A percentile compares a stretch with the other conserved stretches of the same genome.
phyloP scores from a whole-genome alignment of 1,140 invertebrate genomes.

The Papilio xuthus region DNA sequence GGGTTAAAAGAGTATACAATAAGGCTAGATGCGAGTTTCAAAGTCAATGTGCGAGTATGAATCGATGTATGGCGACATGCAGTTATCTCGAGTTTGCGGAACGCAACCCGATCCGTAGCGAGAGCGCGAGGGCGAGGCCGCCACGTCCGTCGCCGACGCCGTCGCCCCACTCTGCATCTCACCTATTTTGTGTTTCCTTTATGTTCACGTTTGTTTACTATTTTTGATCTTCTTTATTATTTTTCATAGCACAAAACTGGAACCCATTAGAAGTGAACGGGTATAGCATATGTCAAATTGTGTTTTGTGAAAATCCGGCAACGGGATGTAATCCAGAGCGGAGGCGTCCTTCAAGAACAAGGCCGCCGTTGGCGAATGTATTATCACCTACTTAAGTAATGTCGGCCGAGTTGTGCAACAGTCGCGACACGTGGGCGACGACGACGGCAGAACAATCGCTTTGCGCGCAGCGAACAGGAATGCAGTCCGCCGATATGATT shows the following conservation, averaged over 20 bases:
- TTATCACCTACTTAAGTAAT: constrained; percentile 60
- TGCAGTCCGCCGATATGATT: constrained; percentile 72
- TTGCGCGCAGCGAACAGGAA: constrained; percentile 67
- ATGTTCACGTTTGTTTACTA: constrained; percentile 14
- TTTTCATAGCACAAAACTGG: constrained; percentile 34
- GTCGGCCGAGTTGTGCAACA: constrained; percentile 64
- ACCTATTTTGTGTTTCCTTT: constrained; percentile 20
- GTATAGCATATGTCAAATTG: constrained; percentile 28
- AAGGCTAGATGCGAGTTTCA: constrained; percentile 66
- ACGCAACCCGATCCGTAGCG: constrained; percentile 75
- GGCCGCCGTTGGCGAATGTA: constrained; percentile 54
- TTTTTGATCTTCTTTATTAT: constrained; percentile 39
- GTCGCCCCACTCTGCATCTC: not conserved
- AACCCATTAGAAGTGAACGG: not conserved
- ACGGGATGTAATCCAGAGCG: constrained; percentile 41
- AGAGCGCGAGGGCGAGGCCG: constrained; percentile 68
- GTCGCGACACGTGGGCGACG: constrained; percentile 69
- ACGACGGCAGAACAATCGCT: constrained; percentile 71
- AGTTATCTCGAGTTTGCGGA: constrained; percentile 78
- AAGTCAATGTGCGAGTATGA: constrained; percentile 64
- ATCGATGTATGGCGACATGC: constrained; percentile 53
- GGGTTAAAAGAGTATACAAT: constrained; percentile 64
- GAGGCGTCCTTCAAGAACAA: constrained; percentile 61
- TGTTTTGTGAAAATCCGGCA: constrained; percentile 44
- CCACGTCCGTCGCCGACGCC: constrained; percentile 43